Percentiles rank a stretch among this genome's conserved stretches.
These are phyloP conservation scores for Dendrolimus houi DNA, from an alignment of 2,888 invertebrate genomes.

Conservation along the genomic window DNA sequence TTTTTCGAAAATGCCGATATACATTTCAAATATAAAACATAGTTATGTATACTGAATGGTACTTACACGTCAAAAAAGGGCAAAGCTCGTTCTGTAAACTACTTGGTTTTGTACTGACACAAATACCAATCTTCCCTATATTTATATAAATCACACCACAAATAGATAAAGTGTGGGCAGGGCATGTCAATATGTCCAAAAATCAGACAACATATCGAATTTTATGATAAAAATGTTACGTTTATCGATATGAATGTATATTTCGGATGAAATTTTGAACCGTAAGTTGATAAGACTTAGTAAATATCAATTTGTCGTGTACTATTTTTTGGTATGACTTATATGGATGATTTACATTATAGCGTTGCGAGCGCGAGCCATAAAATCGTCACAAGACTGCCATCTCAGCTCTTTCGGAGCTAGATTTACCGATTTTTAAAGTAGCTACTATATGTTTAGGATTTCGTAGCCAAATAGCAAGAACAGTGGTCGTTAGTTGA, in stretches of 20 bases:
- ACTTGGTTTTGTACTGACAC: constrained; percentile 19
- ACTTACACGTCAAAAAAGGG: constrained; percentile 2
- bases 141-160: constrained; percentile 50
- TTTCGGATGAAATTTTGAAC: not conserved
- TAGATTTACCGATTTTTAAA: no score
- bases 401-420: no score
- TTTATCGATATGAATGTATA: not conserved
- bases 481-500: no score
- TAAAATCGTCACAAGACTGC: no score
- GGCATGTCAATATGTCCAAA: constrained; percentile 24
- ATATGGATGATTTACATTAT: not conserved
- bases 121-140: constrained; percentile 11
- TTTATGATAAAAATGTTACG: not conserved
- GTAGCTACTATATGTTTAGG: no score
- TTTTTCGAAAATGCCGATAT: not conserved
- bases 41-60: not conserved
- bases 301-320: not conserved
- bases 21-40: not conserved
- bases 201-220: constrained; percentile 5
- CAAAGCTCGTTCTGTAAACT: constrained; percentile 10
- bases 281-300: not conserved
- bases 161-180: constrained; percentile 30
- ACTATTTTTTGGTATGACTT: not conserved
- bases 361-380: no score
- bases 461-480: no score